Evolutionary conservation across 2,797 vertebrate species (phyloP), one percentile per base, ranked within the genome.

Genomic region (Melanotaenia trifasciata): DNA sequence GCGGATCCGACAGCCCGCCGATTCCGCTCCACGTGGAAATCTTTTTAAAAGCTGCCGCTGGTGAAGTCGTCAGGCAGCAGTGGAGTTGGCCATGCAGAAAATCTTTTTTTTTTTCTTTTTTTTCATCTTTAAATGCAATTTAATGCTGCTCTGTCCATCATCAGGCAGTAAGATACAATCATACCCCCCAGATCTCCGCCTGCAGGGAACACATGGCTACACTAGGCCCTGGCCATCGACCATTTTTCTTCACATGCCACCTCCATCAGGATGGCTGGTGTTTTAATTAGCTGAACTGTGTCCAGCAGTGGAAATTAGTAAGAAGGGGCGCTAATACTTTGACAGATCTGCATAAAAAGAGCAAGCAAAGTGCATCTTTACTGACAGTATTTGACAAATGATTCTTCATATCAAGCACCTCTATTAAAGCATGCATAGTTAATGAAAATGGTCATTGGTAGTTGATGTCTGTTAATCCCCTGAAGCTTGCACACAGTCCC

Each of bases 401-500:
- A 82, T 53, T 45, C 81, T 9, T 71, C 77, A 68, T 64, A 74
- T 87, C 64, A 82, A 84, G 70, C 66, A 11, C 51, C 74, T 76
- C 78, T 64, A 58, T 66, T 54, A 35, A 81, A 50, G 84, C 77
- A 5, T 47, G 67, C 84, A 22, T 61, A 30, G 72, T 81, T 93
- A 92, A 92, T 94, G 89, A 92, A 93, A 88, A 87, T 91, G 89
- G 84, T 89, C 89, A 92, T 90, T 85, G 84, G 78, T 80, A 54
- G 80, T 81, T 84, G 92, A 87, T 90, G 89, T 80, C 72, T 91
- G 80, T 83, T 88, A 87, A 92, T 90, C 93, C 89, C 89, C 87
- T 40, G 63, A 81, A 87, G 88, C 78, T 72, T 58, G 70, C 71
- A 73, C 81, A 84, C 78, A 75, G 69, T 87, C 88, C 79, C 63